Conservation (phyloP, 2,797 vertebrate genomes). For the Phoeniculus purpureus region DNA sequence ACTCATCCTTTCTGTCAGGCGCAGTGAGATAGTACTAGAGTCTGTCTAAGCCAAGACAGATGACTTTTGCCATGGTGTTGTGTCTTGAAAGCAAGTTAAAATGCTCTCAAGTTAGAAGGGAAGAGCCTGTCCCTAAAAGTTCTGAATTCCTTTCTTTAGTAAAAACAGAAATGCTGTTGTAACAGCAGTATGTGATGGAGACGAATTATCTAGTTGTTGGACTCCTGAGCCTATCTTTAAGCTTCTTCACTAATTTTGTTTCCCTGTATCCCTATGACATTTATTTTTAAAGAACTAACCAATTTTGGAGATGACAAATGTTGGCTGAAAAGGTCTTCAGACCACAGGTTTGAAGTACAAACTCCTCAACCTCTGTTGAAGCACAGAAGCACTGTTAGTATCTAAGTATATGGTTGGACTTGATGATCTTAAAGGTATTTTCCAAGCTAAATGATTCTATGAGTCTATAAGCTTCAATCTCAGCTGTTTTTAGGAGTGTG, state of each 20-base stretch:
- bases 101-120: neutral
- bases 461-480: conserved; percentile 7
- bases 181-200: conserved; percentile 23
- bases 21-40: neutral
- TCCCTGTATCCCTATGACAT: conserved; percentile 48
- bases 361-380: too few species aligned
- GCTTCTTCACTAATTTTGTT: conserved; percentile 40
- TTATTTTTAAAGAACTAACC: conserved; percentile 53
- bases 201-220: conserved; percentile 56
- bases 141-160: neutral
- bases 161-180: neutral
- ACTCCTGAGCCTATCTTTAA: conserved; percentile 46
- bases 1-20: neutral
- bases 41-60: neutral
- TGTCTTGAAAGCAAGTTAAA: neutral
- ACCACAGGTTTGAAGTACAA: neutral
- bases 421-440: too few species aligned
- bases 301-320: conserved; percentile 30
- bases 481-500: conserved; percentile 16
- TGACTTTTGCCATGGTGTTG: neutral
- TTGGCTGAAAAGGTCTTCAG: conserved; percentile 3
- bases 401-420: too few species aligned
- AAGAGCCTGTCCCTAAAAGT: neutral
- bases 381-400: neutral
- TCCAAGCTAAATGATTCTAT: too few species aligned